Percentiles rank a stretch among this genome's conserved stretches.
These are phyloP conservation scores for Therioaphis trifolii DNA, from an alignment of 2,888 invertebrate genomes.

Conservation along the genomic window DNA sequence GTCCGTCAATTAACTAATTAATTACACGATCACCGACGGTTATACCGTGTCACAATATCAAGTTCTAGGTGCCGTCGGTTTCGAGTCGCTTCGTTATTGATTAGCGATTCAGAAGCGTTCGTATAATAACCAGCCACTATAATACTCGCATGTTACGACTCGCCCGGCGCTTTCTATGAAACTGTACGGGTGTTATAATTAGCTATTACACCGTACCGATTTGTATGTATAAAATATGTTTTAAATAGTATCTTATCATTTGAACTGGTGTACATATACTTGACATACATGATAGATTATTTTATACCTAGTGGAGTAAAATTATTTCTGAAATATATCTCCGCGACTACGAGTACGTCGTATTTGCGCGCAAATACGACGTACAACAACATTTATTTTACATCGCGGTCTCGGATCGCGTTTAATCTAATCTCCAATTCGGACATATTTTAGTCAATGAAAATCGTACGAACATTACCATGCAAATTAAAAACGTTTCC, in stretches of 20 bases:
- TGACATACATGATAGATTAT: background rate
- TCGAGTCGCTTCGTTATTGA: background rate
- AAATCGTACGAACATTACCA: background rate
- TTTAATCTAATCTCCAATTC: conserved; percentile 5
- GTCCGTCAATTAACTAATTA: background rate
- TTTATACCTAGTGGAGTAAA: too few species aligned
- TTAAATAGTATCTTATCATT: too few species aligned
- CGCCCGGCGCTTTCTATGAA: too few species aligned
- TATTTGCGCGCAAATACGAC: too few species aligned
- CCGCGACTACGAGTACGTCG: too few species aligned
- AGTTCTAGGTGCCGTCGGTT: background rate
- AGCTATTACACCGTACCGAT: too few species aligned
- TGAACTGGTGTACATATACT: background rate
- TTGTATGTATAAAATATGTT: too few species aligned
- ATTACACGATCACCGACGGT: background rate
- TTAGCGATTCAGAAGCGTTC: background rate
- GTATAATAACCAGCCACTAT: background rate
- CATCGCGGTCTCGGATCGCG: background rate
- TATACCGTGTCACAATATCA: background rate
- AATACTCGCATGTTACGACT: too few species aligned
- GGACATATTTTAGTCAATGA: background rate
- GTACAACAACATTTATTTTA: too few species aligned
- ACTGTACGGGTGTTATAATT: too few species aligned
- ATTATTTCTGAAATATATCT: too few species aligned
- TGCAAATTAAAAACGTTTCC: conserved; percentile 3